A percentile compares a stretch with the other conserved stretches of the same genome.
Evolutionary conservation across 1,140 invertebrate genomes (phyloP).

Genomic region (Acromyrmex heyeri): DNA sequence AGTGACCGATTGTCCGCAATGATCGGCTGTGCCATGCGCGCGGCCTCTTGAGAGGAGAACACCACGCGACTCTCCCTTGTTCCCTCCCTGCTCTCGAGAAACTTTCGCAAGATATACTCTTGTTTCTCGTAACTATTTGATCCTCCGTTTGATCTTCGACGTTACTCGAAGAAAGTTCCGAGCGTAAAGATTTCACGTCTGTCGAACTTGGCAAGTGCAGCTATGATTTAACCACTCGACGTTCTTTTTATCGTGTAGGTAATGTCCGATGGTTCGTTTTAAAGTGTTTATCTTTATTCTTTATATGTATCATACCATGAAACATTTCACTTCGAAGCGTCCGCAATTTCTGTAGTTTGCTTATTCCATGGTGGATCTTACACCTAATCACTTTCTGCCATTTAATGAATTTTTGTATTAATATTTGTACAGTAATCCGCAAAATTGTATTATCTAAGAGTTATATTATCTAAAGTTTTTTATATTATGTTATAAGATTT

Average conservation of each 20-base stretch:
- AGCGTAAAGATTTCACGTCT: neutral
- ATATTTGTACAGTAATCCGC: neutral
- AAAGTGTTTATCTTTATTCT: neutral
- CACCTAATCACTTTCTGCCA: neutral
- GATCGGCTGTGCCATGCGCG: neutral
- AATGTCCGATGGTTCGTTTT: conserved; percentile 30
- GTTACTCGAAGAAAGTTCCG: conserved; percentile 38
- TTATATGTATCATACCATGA: neutral
- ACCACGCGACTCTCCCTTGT: conserved; percentile 35
- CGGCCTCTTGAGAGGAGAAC: conserved; percentile 10
- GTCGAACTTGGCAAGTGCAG: neutral
- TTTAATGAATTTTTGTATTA: neutral
- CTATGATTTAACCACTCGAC: conserved; percentile 34
- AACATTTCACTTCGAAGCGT: neutral
- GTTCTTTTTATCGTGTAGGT: conserved; percentile 23
- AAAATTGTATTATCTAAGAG: neutral
- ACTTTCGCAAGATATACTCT: conserved; percentile 41
- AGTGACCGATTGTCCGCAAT: conserved; percentile 35
- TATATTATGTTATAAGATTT: neutral
- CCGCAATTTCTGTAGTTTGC: conserved; percentile 3
- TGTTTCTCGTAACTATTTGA: conserved; percentile 13
- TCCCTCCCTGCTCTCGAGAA: conserved; percentile 17
- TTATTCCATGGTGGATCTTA: neutral
- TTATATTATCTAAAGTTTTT: neutral
- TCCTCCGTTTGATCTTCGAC: conserved; percentile 41